A percentile compares a stretch with the other conserved stretches of the same genome.
These are phyloP conservation scores for Hydriomena furcata DNA, from an alignment of 2,888 invertebrate species.

Conservation along the genomic window DNA sequence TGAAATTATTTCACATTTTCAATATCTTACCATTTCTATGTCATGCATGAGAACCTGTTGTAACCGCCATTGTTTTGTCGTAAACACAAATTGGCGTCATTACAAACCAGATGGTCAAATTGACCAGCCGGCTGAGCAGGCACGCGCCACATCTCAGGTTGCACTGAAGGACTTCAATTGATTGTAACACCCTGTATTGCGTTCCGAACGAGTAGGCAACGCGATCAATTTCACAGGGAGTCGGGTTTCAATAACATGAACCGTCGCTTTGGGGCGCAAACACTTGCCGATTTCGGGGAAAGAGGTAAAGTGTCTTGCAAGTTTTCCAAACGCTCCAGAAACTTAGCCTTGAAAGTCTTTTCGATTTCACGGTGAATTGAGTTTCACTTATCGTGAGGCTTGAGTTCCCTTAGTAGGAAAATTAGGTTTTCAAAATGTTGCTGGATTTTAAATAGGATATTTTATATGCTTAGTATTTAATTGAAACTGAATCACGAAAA, in stretches of 20 bases:
- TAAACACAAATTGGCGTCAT: constrained; percentile 43
- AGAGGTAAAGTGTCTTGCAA: constrained; percentile 2
- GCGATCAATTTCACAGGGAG: constrained; percentile 54
- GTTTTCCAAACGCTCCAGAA: constrained; percentile 2
- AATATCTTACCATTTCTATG: not conserved
- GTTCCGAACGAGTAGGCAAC: constrained; percentile 50
- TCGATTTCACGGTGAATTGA: constrained; percentile 3
- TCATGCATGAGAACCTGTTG: not conserved
- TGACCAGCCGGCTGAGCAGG: constrained; percentile 51
- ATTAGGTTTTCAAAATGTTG: no score
- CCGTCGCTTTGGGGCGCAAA: constrained; percentile 12
- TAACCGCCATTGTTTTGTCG: constrained; percentile 39
- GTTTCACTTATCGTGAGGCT: constrained; percentile 1
- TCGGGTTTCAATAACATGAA: constrained; percentile 48
- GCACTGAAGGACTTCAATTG: constrained; percentile 69
- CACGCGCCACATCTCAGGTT: constrained; percentile 66
- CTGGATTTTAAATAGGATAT: no score
- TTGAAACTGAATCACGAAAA: no score
- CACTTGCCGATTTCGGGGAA: constrained; percentile 8
- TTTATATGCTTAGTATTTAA: no score
- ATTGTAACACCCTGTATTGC: constrained; percentile 63
- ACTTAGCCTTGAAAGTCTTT: constrained; percentile 4
- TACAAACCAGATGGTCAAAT: constrained; percentile 65
- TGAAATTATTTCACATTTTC: not conserved
- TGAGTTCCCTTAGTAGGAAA: not conserved